A percentile compares a stretch with the other conserved stretches of the same genome.
phyloP scores from a whole-genome alignment of 2,888 invertebrate species.

The Notodonta ziczac region DNA sequence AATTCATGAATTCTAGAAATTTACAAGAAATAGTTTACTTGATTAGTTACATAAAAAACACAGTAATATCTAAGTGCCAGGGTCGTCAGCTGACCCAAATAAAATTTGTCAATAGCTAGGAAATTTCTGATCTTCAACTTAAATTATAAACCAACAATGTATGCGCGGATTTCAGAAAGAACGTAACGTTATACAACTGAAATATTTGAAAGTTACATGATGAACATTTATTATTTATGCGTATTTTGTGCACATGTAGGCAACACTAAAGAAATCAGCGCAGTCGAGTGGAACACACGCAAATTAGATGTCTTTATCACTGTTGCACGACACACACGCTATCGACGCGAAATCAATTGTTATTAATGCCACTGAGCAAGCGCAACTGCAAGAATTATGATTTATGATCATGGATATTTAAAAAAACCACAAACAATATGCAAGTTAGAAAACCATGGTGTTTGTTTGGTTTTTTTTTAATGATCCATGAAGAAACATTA shows the following conservation, averaged over 20 bases:
- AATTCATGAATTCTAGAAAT: no score
- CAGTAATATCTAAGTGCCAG: no score
- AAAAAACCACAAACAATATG: slow-evolving; percentile 22
- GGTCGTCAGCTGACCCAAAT: no score
- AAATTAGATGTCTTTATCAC: slow-evolving; percentile 45
- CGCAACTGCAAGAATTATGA: slow-evolving; percentile 71
- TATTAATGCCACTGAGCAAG: slow-evolving; percentile 76
- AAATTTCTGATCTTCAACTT: no score
- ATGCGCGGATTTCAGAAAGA: not conserved
- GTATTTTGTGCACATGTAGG: slow-evolving; percentile 3
- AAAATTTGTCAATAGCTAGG: no score
- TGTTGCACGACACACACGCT: slow-evolving; percentile 27
- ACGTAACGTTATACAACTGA: not conserved
- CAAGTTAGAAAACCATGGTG: not conserved
- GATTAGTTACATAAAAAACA: no score
- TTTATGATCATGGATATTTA: slow-evolving; percentile 68
- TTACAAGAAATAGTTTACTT: no score
- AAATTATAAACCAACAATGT: no score
- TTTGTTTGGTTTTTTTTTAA: slow-evolving; percentile 44
- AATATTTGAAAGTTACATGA: slow-evolving; percentile 1
- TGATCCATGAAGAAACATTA: slow-evolving; percentile 50
- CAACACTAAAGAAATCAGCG: slow-evolving; percentile 41
- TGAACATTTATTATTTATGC: not conserved
- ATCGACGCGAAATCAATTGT: slow-evolving; percentile 57
- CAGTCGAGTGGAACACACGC: slow-evolving; percentile 56